phyloP scores from a whole-genome alignment of 2,888 invertebrate species.

The Zygothrica quintamaculata region DNA sequence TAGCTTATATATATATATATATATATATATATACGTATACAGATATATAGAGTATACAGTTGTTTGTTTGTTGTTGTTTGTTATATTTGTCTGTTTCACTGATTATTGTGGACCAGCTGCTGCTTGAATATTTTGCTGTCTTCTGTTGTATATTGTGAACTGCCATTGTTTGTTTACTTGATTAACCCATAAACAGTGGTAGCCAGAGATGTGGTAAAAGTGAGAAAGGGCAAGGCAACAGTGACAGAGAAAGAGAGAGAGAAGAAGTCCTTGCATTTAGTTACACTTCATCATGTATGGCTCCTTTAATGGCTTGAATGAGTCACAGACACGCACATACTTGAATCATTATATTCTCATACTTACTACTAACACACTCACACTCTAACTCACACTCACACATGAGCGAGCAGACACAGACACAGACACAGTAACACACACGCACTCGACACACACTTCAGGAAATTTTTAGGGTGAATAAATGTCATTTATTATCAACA shows the following conservation, averaged over 20 bases:
- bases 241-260: too few species aligned
- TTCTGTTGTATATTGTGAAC: too few species aligned
- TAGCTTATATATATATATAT: too few species aligned
- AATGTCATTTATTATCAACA: too few species aligned
- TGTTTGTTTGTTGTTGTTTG: constrained; percentile 9
- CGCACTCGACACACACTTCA: neutral
- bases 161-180: constrained; percentile 70
- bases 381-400: too few species aligned
- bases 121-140: constrained; percentile 8
- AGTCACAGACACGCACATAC: constrained; percentile 11
- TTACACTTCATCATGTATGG: constrained; percentile 52
- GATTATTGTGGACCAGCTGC: constrained; percentile 33
- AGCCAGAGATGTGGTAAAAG: too few species aligned
- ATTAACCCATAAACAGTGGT: constrained; percentile 58
- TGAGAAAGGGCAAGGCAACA: too few species aligned
- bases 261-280: constrained; percentile 28
- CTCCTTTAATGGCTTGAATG: constrained; percentile 27
- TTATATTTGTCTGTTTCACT: constrained; percentile 10
- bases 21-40: too few species aligned
- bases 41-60: too few species aligned
- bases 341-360: too few species aligned
- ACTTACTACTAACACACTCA: too few species aligned
- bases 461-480: neutral
- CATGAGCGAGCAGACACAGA: neutral
- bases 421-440: neutral